These are phyloP conservation scores for Mactra quadrangularis DNA, from an alignment of 1,140 invertebrate species.

Conservation along the genomic window DNA sequence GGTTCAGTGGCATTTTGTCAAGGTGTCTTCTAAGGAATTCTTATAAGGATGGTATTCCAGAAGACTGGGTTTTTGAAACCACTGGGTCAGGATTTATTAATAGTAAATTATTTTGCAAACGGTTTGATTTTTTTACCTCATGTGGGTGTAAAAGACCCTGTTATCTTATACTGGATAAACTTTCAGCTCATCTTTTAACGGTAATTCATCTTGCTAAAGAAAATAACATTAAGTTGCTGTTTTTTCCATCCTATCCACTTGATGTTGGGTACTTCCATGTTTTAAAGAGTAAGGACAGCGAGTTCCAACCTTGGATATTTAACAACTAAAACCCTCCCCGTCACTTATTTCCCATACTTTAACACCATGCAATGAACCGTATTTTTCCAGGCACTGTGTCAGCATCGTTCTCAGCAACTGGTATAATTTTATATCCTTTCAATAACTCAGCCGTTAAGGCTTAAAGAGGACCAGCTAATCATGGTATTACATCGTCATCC, in stretches of 20 bases:
- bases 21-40: too few species aligned
- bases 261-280: too few species aligned
- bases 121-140: background rate
- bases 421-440: background rate
- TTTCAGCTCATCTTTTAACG: background rate
- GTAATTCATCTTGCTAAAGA: background rate
- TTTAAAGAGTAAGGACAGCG: too few species aligned
- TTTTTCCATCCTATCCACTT: too few species aligned
- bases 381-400: background rate
- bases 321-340: background rate
- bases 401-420: background rate
- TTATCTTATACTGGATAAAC: conserved; percentile 3
- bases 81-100: too few species aligned
- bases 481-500: background rate
- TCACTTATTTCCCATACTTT: background rate
- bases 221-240: background rate
- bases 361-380: background rate
- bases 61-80: too few species aligned
- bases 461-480: background rate
- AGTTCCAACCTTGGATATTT: too few species aligned
- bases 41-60: too few species aligned
- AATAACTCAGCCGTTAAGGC: background rate
- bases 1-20: background rate
- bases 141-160: background rate
- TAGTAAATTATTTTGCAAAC: background rate